A percentile compares a stretch with the other conserved stretches of the same genome.
Evolutionary conservation across 2,797 vertebrate species (phyloP).

Genomic region (Bradypus variegatus): DNA sequence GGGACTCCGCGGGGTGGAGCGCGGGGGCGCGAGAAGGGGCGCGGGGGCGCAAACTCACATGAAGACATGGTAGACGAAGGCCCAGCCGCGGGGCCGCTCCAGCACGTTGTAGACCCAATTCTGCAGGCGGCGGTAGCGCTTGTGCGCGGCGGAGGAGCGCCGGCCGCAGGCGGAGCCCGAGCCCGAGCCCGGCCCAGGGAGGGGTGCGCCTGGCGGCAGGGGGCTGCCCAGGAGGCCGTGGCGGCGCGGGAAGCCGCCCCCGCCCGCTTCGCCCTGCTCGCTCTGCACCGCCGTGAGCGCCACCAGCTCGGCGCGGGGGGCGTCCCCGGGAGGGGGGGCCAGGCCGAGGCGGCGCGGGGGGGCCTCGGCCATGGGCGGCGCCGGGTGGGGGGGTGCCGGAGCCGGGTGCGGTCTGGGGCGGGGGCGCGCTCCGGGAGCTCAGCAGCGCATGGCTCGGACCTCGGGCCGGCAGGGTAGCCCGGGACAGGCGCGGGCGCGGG

Average conservation of each 20-base stretch:
- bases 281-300: slow-evolving; percentile 88
- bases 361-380: slow-evolving; percentile 62
- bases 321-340: slow-evolving; percentile 71
- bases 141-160: slow-evolving; percentile 77
- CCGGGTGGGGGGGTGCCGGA: slow-evolving; percentile 35
- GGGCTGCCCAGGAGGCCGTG: slow-evolving; percentile 80
- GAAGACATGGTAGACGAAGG: slow-evolving; percentile 97
- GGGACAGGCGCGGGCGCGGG: slow-evolving; percentile 19
- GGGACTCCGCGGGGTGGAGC: not conserved
- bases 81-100: slow-evolving; percentile 95
- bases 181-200: slow-evolving; percentile 75
- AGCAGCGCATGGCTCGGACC: slow-evolving; percentile 59
- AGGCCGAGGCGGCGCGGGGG: slow-evolving; percentile 59
- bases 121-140: slow-evolving; percentile 88
- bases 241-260: slow-evolving; percentile 79
- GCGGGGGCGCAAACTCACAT: slow-evolving; percentile 84
- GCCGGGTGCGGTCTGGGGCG: slow-evolving; percentile 17
- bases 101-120: slow-evolving; percentile 98
- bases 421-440: slow-evolving; percentile 38
- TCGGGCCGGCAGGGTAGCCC: slow-evolving; percentile 19
- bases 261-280: slow-evolving; percentile 81
- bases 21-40: not conserved
- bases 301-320: slow-evolving; percentile 85
- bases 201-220: slow-evolving; percentile 77
- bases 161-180: slow-evolving; percentile 76